These are phyloP conservation scores for Mionectes macconnelli DNA, from an alignment of 2,113 vertebrate species.

Conservation along the genomic window DNA sequence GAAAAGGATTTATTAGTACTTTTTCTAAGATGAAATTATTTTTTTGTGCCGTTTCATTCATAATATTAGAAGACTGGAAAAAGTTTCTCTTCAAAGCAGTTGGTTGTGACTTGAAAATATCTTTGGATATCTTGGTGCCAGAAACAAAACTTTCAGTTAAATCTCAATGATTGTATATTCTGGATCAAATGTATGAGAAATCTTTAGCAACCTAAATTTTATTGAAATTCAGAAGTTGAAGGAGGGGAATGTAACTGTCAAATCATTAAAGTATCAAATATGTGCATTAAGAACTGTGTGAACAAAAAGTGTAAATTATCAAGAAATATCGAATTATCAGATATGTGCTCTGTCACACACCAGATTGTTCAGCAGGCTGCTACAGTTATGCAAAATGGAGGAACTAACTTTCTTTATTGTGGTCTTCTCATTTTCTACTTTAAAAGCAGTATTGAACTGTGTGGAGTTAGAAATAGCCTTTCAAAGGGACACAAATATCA, in stretches of 20 bases:
- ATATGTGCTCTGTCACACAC: background rate
- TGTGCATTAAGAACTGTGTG: background rate
- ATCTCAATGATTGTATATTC: background rate
- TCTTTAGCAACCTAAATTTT: background rate
- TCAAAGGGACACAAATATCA: background rate
- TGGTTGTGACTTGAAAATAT: background rate
- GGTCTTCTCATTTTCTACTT: background rate
- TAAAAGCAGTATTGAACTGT: background rate
- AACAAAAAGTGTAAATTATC: background rate
- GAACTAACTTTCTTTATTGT: background rate
- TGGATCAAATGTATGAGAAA: background rate
- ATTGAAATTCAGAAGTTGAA: background rate
- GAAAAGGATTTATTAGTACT: background rate
- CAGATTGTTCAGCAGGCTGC: conserved; percentile 10
- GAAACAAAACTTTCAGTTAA: background rate
- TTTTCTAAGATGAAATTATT: background rate
- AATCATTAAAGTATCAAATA: background rate
- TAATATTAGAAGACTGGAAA: background rate
- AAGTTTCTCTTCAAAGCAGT: background rate
- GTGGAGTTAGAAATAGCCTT: background rate
- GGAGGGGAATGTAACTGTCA: background rate
- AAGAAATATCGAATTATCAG: background rate
- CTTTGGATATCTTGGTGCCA: background rate
- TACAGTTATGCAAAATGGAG: background rate
- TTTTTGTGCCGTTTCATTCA: background rate